Base-by-base conservation (phyloP, 1,140 invertebrate genomes). In the Cotesia typhae region DNA sequence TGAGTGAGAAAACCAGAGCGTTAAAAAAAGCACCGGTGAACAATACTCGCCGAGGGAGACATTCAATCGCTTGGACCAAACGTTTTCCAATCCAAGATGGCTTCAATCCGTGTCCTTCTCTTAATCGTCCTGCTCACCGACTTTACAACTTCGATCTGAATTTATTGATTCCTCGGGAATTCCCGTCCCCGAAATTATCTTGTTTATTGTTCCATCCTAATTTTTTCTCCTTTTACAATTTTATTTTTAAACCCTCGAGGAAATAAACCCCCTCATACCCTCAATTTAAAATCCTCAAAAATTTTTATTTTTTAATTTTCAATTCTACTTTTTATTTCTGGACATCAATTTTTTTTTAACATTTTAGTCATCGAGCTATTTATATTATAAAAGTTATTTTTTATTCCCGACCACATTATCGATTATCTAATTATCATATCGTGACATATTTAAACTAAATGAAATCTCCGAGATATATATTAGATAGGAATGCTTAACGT, bases 141-240 rank as follows among this genome's bases (percentile, higher is more conserved):
- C 71, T 35, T 57, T 59, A 38, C 47, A 70, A 61, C 36, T 52
- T 57, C 75, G 74, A 84, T 52, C 51, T 55, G 28, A 53, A 67
- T 84, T 84, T 84, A 84, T 84, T 67, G 80, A 84, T 83, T 82
- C 78, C 76, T 74, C 59, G 81, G 80, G 80, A 81, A 77, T 79
- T 78, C 71, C 53, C 38, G 47, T 57, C 51, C 69, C 74, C 78
- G 78, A 82, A 81, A 84, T 83, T 82, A 79, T 82, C 79, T 83
- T 82, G 79, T 82, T 83, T 83, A 83, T 82, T 70, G 74, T 41
- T 76, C 76, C 65, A 60, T 70, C 47, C 70, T 73, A 71, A 74
- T 78, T 65, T 55, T 75, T 75, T 66, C 35, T 65, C 35, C 47
- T 70, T 78, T 80, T 80, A 81, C 75, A 74, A 79, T 80, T 79